Base-by-base conservation (phyloP, 2,797 vertebrate species). In the Enteromius viviparus region DNA sequence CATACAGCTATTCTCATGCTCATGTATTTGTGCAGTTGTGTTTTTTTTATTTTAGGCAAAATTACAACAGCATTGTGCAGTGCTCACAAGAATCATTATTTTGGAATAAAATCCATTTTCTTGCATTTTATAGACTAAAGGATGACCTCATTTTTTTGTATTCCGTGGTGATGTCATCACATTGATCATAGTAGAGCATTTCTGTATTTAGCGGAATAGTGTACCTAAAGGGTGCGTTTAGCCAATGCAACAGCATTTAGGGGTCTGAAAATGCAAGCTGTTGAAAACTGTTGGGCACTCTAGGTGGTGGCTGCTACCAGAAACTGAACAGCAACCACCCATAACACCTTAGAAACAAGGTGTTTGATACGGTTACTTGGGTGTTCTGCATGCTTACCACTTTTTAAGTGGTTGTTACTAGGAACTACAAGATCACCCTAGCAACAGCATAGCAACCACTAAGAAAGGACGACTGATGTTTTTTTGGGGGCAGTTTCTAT, bases 81-180 rank as follows among this genome's bases (percentile, higher is more conserved):
- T 65, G 26, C 76, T 45, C 75, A 21, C 1, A 12, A 29, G 32
- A 82, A 45, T 55, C 29, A 78, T 78, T 34, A 32, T 55, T 42
- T n/a, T 29, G 32, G 68, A 26, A 37, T 7, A 6, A 32, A 12
- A 1, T 14, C 3, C 0, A 42, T 10, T 66, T 49, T 47, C 23
- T 26, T 81, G n/a, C 15, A 66, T 75, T 32, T 21, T 40, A 21
- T 23, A 53, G 64, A 32, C 47, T 17, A 55, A 34, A 45, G 47
- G 47, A 89, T 89, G 87, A 89, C 88, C 83, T 89, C 82, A 53
- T 68, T 84, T 80, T 80, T 34, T 32, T 34, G 34, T 49, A 76
- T n/a, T 78, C 23, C 37, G 49, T 21, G 4, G 62, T 86, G 85
- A 84, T 81, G 65, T 83, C 78, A 86, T 62, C 5, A 40, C 47